Evolutionary conservation across 2,888 invertebrate species (phyloP), one percentile per base, ranked within the genome.

Genomic region (Drosophila nigricruria): DNA sequence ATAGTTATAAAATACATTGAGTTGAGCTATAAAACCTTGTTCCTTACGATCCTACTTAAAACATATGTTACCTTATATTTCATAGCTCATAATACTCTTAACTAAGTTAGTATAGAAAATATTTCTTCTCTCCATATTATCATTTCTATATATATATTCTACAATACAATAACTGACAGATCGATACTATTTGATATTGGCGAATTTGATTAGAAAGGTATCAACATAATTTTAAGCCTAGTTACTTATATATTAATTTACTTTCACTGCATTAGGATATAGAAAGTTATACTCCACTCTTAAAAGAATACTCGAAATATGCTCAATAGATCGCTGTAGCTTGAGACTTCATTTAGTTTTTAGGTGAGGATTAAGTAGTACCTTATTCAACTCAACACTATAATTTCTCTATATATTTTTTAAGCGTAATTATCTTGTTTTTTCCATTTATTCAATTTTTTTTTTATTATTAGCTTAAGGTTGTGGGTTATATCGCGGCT

Each of bases 401-500:
- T 49, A 36, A 53, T 53, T 52, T 52, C 50, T 34, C 23, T 52
- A 65, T 52, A 38, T 52, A 43, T 58, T 53, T 45, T 65, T 68
- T 73, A 52, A 34, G 58, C 60, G 10, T 50, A 67, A 18, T 69
- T 82, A 52, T 79, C 38, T 25, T 67, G 45, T 71, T 61, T 76
- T 58, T 20, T 75, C 62, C 61, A 70, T 75, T 58, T 80, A 66
- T 79, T 73, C 67, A 70, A 76, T 74, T 73, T 61, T 65, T 71
- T 74, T 73, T 61, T 65, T 71, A 82, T 65, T 67, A 89, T 87
- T 89, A 87, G 86, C 86, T 74, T 89, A 85, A 87, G 89, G 89
- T 89, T 87, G 53, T 89, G 89, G 89, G 85, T 87, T 77, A 74
- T 88, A 58, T 89, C 86, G 71, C 88, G 89, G 73, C 89, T 87